Conservation (phyloP, 2,888 invertebrate genomes). For the Drosophila multiciliata region DNA sequence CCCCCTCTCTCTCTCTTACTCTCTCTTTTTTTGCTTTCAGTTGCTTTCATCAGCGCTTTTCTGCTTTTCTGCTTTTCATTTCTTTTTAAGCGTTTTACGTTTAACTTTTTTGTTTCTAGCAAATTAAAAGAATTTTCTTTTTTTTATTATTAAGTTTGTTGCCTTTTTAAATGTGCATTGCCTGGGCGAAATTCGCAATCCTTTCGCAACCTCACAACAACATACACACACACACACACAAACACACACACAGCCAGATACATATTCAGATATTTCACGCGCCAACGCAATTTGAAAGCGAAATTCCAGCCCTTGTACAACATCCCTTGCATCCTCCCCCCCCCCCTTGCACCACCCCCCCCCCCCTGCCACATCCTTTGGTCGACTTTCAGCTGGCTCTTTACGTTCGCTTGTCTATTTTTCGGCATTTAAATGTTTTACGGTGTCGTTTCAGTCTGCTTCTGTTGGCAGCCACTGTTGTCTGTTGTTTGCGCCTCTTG, state of each 20-base stretch:
- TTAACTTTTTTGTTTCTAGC: slow-evolving; percentile 27
- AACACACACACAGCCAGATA: slow-evolving; percentile 2
- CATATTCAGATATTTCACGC: slow-evolving; percentile 64
- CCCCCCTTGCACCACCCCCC: neutral
- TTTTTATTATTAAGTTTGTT: slow-evolving; percentile 26
- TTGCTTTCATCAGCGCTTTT: slow-evolving; percentile 11
- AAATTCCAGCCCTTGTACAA: slow-evolving; percentile 60
- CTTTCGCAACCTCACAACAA: slow-evolving; percentile 44
- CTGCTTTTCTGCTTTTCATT: neutral
- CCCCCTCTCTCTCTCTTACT: neutral
- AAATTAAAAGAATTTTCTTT: slow-evolving; percentile 51
- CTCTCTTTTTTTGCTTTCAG: neutral
- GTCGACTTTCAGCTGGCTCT: slow-evolving; percentile 15
- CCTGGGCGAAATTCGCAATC: slow-evolving; percentile 68
- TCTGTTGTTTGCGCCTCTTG: slow-evolving; percentile 76
- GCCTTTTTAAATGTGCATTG: slow-evolving; percentile 58
- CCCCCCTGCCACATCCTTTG: neutral
- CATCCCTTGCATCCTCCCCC: neutral
- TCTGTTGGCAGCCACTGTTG: slow-evolving; percentile 47
- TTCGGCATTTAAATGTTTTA: slow-evolving; percentile 78
- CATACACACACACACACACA: slow-evolving; percentile 5
- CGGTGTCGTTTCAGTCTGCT: slow-evolving; percentile 67
- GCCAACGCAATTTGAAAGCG: slow-evolving; percentile 77
- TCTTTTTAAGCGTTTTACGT: slow-evolving; percentile 8
- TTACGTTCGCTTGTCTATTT: slow-evolving; percentile 69